Conservation (phyloP, 2,888 invertebrate genomes). For the Altica lythri region DNA sequence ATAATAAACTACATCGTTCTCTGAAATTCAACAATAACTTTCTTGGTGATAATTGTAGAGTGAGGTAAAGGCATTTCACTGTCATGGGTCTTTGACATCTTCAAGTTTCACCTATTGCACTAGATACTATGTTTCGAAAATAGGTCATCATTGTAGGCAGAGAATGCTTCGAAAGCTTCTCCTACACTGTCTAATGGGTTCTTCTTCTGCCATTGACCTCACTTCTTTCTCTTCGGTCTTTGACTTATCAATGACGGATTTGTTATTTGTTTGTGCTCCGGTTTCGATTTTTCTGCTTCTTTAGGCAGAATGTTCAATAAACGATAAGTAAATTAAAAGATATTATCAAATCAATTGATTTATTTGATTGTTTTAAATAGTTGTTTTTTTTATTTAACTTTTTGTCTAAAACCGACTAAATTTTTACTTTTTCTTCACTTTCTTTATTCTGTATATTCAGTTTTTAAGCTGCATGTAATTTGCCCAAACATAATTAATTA, state of each 20-base stretch:
- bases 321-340: too few species aligned
- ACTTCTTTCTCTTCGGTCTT: conserved; percentile 32
- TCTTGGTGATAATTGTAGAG: conserved; percentile 30
- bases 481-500: too few species aligned
- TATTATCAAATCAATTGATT: too few species aligned
- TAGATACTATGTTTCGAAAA: conserved; percentile 43
- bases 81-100: conserved; percentile 48
- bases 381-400: too few species aligned
- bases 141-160: conserved; percentile 38
- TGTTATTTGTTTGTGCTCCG: conserved; percentile 21
- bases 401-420: too few species aligned
- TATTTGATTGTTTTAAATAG: too few species aligned
- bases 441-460: too few species aligned
- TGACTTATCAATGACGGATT: conserved; percentile 12
- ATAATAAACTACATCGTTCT: conserved; percentile 2
- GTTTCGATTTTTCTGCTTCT: conserved; percentile 20
- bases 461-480: too few species aligned
- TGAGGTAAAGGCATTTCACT: conserved; percentile 44
- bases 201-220: conserved; percentile 38
- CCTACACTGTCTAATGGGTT: conserved; percentile 38
- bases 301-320: conserved; percentile 1
- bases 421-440: too few species aligned
- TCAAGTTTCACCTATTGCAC: conserved; percentile 49
- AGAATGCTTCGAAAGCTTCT: conserved; percentile 40
- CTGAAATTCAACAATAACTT: conserved; percentile 18